Base-by-base conservation (phyloP, 2,888 invertebrate species). In the Spisula subtruncata region DNA sequence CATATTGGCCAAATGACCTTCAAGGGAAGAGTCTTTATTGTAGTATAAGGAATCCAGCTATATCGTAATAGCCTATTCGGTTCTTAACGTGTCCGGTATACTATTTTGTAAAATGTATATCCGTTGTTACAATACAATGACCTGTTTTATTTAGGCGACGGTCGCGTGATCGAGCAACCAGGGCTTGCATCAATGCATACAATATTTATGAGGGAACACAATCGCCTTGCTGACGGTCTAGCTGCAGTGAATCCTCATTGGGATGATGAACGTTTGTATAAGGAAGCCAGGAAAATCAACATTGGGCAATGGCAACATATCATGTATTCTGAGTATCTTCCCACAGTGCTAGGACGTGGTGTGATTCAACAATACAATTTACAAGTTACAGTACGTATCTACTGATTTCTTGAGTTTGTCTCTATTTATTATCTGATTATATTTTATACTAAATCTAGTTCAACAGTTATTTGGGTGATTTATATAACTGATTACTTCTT, bases 271-370 rank as follows among this genome's bases (percentile, higher is more conserved):
- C 86, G 41, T 48, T 80, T 93, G 41, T 94, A 88, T 89, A 98
- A 98, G 96, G 99, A 99, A 97, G 96, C 98, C 0, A 97, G 98
- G 88, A 97, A 97, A 94, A 96, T 96, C 35, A 88, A 96, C 20
- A 93, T 93, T 6, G 96, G 94, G n/a, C 85, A 94, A 81, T 90
- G 94, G 85, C 96, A 96, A 91, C 94, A 95, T 82, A 94, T 96
- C 84, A 94, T 93, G 35, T 96, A 93, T 88, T 92, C 93, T 29
- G 95, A 96, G 82, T 96, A 92, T 91, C 92, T 96, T 71, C 96
- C 95, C 0, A 16, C 80, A 20, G 18, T 83, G 5, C 51, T 89
- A 2, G 87, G 87, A n/a, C 83, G 54, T 18, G n/a, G 25, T 29
- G 54, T 71, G 5, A 83, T 87, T 79, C 8, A 18, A 10, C 16